Percentiles rank a stretch among this genome's conserved stretches.
Conservation (phyloP, 2,797 vertebrate genomes). For the Ceryle rudis region DNA sequence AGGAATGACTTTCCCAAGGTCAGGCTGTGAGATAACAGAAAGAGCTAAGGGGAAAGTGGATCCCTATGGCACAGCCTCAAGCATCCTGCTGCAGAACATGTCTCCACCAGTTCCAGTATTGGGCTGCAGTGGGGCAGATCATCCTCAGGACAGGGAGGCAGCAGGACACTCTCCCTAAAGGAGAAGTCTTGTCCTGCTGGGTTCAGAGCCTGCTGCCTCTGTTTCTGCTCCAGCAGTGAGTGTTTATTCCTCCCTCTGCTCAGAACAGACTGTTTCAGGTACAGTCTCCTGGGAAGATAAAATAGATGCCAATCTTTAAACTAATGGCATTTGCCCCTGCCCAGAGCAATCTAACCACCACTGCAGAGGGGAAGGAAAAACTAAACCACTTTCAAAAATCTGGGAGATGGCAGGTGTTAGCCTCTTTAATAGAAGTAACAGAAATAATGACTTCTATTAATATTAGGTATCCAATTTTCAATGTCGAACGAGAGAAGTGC, state of each 20-base stretch:
- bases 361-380: slow-evolving; percentile 48
- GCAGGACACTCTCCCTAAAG: neutral
- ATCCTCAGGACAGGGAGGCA: fast-evolving
- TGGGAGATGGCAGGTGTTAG: slow-evolving; percentile 58
- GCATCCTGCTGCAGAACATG: neutral
- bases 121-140: neutral
- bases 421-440: slow-evolving; percentile 65
- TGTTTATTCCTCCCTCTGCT: neutral
- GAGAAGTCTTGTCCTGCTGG: neutral
- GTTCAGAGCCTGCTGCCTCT: neutral
- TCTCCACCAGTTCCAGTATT: neutral
- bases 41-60: neutral
- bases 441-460: slow-evolving; percentile 71
- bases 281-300: neutral
- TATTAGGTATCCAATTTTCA: slow-evolving; percentile 76
- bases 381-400: slow-evolving; percentile 58
- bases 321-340: neutral
- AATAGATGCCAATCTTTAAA: slow-evolving; percentile 57
- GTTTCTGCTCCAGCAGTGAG: neutral
- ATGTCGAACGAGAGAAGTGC: slow-evolving; percentile 64
- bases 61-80: fast-evolving
- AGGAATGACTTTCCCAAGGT: neutral
- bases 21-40: neutral
- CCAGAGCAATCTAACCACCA: slow-evolving; percentile 16
- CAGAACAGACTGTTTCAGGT: neutral